Evolutionary conservation across 2,888 invertebrate genomes (phyloP).

Genomic region (Acronicta psi): DNA sequence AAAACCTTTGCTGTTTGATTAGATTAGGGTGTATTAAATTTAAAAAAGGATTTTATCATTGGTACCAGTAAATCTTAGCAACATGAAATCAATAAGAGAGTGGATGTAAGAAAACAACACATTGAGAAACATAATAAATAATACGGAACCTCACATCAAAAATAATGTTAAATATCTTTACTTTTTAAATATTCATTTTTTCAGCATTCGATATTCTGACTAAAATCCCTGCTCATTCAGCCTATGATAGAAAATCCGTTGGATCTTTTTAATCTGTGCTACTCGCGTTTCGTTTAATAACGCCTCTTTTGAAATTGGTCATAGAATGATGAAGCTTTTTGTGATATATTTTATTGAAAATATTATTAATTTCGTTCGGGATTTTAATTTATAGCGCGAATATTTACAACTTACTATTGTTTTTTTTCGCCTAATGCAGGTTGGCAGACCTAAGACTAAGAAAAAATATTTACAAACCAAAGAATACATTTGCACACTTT

Average conservation of each 20-base stretch:
- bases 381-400: conserved; percentile 5
- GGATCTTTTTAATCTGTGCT: conserved; percentile 10
- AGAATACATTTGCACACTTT: too few species aligned
- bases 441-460: too few species aligned
- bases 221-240: conserved; percentile 11
- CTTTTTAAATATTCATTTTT: background rate
- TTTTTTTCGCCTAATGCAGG: too few species aligned
- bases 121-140: too few species aligned
- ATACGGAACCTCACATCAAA: conserved; percentile 1
- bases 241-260: background rate
- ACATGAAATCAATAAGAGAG: too few species aligned
- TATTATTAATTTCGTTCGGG: conserved; percentile 3
- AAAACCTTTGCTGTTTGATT: too few species aligned
- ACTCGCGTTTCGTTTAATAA: conserved; percentile 1
- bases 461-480: too few species aligned
- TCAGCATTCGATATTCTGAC: background rate
- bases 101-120: too few species aligned
- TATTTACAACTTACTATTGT: too few species aligned
- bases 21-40: too few species aligned
- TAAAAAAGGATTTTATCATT: too few species aligned
- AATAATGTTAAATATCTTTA: background rate
- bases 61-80: too few species aligned
- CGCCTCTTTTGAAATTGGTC: conserved; percentile 1
- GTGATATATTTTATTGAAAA: conserved; percentile 6
- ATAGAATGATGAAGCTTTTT: conserved; percentile 1